Conservation (phyloP, 2,797 vertebrate genomes). For the Bovichtus diacanthus region DNA sequence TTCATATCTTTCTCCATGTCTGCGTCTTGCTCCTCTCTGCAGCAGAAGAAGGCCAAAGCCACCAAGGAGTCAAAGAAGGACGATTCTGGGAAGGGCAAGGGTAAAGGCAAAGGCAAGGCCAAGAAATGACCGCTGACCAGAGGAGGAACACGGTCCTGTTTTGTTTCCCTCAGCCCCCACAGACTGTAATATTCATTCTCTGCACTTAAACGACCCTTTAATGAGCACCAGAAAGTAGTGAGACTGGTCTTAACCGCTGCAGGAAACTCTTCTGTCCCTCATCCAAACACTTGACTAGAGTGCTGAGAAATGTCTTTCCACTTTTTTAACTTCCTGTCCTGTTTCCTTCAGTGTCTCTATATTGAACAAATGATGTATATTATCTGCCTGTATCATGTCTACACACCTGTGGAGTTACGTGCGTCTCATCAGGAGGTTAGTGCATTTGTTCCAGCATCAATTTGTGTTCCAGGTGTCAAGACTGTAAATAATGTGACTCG, state of each 20-base stretch:
- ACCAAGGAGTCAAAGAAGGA: conserved; percentile 86
- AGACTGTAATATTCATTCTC: conserved; percentile 12
- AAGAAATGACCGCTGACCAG: conserved; percentile 69
- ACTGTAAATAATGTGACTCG: conserved; percentile 75
- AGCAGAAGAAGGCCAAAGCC: conserved; percentile 92
- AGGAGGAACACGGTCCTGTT: neutral
- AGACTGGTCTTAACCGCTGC: conserved; percentile 18
- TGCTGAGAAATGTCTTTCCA: neutral
- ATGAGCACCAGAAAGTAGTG: conserved; percentile 14
- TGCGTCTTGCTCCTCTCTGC: conserved; percentile 29
- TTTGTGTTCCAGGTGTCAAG: conserved; percentile 19
- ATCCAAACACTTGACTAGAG: neutral
- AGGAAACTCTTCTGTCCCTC: conserved; percentile 33
- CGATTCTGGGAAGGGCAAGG: conserved; percentile 87
- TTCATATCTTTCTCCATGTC: neutral
- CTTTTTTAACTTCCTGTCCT: conserved; percentile 24
- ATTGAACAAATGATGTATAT: conserved; percentile 17
- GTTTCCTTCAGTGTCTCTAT: neutral
- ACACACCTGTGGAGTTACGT: neutral
- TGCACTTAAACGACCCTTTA: conserved; percentile 38
- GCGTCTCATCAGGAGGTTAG: neutral
- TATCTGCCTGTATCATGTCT: conserved; percentile 60
- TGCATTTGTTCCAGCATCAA: conserved; percentile 4
- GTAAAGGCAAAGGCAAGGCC: conserved; percentile 57
- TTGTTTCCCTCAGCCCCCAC: neutral